Conservation (phyloP, 2,888 invertebrate species). For the Rugalucina vietnamica region DNA sequence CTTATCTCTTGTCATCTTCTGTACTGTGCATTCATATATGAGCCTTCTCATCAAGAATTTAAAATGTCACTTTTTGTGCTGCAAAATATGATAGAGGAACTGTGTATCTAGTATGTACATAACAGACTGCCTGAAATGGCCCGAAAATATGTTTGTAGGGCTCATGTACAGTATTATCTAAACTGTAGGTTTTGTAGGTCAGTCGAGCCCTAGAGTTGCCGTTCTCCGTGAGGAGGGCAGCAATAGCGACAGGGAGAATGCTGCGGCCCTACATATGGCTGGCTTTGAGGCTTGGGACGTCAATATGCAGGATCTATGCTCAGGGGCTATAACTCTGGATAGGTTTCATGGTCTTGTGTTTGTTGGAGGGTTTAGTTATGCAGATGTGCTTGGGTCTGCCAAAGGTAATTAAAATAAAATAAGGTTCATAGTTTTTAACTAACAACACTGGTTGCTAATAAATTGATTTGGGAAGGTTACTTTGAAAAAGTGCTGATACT, state of each 20-base stretch:
- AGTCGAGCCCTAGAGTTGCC: constrained; percentile 88
- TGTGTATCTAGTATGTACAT: no score
- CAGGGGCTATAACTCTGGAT: constrained; percentile 89
- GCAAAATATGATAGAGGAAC: no score
- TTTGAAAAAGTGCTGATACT: no score
- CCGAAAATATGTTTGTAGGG: no score
- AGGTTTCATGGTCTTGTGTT: constrained; percentile 95
- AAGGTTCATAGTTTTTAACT: no score
- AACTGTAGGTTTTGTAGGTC: constrained; percentile 58
- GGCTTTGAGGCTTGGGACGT: constrained; percentile 96
- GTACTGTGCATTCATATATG: no score
- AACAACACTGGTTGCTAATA: neutral
- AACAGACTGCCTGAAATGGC: no score
- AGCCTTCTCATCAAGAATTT: no score
- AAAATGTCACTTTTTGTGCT: no score
- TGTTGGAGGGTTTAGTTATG: constrained; percentile 99
- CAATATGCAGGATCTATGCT: constrained; percentile 95
- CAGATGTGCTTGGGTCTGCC: constrained; percentile 98
- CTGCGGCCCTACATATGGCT: constrained; percentile 92
- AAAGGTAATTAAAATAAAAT: constrained; percentile 86
- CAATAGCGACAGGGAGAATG: constrained; percentile 99
- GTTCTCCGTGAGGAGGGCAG: constrained; percentile 98
- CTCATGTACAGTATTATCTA: neutral
- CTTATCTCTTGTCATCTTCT: no score
- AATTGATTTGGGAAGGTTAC: neutral